A percentile compares a stretch with the other conserved stretches of the same genome.
Evolutionary conservation across 2,113 vertebrate species (phyloP).

Genomic region (Anoplopoma fimbria): DNA sequence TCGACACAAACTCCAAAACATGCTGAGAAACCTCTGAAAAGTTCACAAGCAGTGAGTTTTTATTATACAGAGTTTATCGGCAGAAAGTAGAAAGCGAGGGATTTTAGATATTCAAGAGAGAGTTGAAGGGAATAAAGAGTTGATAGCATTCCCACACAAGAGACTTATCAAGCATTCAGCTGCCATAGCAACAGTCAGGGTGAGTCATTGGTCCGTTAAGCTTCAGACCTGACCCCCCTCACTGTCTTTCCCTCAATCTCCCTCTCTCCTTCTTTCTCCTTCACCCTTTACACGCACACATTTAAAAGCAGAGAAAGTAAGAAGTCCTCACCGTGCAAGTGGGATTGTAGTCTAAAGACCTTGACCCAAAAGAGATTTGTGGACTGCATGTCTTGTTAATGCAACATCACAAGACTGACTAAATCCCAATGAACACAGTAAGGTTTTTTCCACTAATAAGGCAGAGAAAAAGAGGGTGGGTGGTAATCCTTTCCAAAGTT

Average conservation of each 20-base stretch:
- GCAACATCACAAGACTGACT: constrained; percentile 30
- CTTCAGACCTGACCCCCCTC: constrained; percentile 40
- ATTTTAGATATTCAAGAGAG: not conserved
- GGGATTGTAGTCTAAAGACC: constrained; percentile 21
- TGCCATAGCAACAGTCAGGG: constrained; percentile 48
- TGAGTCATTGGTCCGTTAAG: constrained; percentile 49
- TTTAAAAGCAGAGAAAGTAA: constrained; percentile 21
- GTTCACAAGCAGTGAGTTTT: not conserved
- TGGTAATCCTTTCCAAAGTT: not conserved
- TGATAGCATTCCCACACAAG: constrained; percentile 22
- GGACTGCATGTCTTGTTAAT: not conserved
- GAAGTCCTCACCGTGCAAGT: not conserved
- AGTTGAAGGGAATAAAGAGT: not conserved
- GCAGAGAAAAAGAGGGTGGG: constrained; percentile 7
- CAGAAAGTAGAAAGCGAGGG: not conserved
- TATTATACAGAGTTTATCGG: not conserved
- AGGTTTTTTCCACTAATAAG: constrained; percentile 8
- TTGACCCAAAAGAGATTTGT: constrained; percentile 34
- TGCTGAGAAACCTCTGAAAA: not conserved
- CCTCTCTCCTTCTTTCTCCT: not conserved
- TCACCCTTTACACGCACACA: not conserved
- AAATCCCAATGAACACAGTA: constrained; percentile 14
- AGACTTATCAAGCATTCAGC: constrained; percentile 54
- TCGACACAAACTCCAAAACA: not conserved
- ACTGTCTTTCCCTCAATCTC: not conserved